Evolutionary conservation across 2,888 invertebrate species (phyloP), one percentile per base, ranked within the genome.

Genomic region (Ypsolopha sequella): DNA sequence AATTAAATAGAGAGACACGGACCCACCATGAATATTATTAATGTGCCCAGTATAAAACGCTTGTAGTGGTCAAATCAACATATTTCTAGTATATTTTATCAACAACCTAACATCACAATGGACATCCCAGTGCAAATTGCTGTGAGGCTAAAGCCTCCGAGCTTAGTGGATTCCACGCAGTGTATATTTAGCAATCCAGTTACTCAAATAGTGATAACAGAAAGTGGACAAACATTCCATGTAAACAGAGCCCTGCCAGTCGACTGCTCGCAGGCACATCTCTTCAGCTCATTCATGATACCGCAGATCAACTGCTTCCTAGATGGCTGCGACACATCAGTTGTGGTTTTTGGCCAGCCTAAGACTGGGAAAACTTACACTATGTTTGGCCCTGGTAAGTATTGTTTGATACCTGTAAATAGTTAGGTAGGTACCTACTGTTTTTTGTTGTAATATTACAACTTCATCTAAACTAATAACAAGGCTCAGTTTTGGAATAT

Each of bases 321-420:
- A 48, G 92, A 92, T 74, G 93, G 93, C 14, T 92, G 92, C 66
- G 92, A 93, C 76, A 91, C 92, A n/a, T 92, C 92, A 1, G 88
- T 92, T 41, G 91, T 92, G 8, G 89, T 91, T 34, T 89, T 91
- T 63, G 92, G 92, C 0, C 91, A 93, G 67, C 76, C 80, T 8
- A 87, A 84, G 38, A 90, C 91, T 50, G 93, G 93, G 11, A 93
- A 93, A 76, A 91, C 91, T 2, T 93, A 92, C 64, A 92, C 93
- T 0, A 73, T 93, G 36, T 89, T 91, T 75, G 93, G 93, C 0
- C 90, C 91, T 61, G 92, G 92, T 60, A 85, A 89, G 54, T 46
- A 13, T 34, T 36, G 6, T 14, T 34, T 48, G 8, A 41, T 52
- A 13, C n/a, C n/a, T n/a, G n/a, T n/a, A n/a, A n/a, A n/a, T n/a